Evolutionary conservation across 2,797 vertebrate species (phyloP).

Genomic region (Pseudochirops cupreus): DNA sequence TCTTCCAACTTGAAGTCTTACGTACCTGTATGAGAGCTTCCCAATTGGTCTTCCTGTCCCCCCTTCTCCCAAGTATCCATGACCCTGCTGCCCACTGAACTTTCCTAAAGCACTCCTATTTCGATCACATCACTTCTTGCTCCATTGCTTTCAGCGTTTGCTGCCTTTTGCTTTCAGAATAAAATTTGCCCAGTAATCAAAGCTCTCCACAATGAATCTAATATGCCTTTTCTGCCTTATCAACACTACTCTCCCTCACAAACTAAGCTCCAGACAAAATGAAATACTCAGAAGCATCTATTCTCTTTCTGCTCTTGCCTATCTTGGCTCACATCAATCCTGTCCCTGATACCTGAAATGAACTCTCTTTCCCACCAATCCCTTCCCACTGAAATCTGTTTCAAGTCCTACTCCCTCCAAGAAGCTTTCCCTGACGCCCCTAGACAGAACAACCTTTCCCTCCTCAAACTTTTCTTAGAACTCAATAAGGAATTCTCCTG

Average conservation of each 20-base stretch:
- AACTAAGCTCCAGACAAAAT: not conserved
- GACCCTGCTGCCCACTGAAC: not conserved
- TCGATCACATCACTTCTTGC: not conserved
- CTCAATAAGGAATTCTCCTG: not conserved
- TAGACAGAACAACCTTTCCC: not conserved
- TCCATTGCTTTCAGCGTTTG: not conserved
- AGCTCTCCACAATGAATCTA: not conserved
- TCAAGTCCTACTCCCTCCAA: not conserved
- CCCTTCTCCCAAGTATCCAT: not conserved
- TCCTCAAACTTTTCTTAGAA: not conserved
- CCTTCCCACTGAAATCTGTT: not conserved
- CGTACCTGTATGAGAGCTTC: not conserved
- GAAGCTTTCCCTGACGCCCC: not conserved
- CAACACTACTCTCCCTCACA: not conserved
- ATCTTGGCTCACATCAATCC: not conserved
- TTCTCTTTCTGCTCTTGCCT: not conserved
- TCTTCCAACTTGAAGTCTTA: not conserved
- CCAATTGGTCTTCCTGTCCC: not conserved
- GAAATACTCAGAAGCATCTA: not conserved
- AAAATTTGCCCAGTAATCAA: not conserved
- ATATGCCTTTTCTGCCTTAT: not conserved
- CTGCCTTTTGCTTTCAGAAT: not conserved
- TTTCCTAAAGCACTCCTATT: not conserved
- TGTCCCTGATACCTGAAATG: not conserved
- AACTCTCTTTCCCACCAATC: not conserved